These are phyloP conservation scores for Hyposoter dolosus DNA, from an alignment of 2,888 invertebrate species.

Conservation along the genomic window DNA sequence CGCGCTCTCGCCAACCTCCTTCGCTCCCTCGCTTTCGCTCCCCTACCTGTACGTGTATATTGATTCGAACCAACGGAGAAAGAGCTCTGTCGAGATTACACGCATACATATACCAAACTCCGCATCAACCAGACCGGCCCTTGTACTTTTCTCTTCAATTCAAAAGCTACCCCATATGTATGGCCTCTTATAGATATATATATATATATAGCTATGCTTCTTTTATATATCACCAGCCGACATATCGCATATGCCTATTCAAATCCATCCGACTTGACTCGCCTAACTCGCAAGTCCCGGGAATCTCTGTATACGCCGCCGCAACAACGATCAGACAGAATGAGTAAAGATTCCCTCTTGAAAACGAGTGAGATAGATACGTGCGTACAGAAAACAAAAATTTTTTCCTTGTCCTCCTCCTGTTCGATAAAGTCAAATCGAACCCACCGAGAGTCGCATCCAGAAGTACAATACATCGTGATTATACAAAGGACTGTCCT, in stretches of 20 bases:
- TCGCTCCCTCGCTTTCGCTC: slow-evolving; percentile 36
- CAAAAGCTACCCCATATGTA: slow-evolving; percentile 1
- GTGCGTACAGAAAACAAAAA: not conserved
- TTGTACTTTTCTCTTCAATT: slow-evolving; percentile 23
- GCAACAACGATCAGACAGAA: slow-evolving; percentile 9
- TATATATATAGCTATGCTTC: not conserved
- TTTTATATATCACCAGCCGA: slow-evolving; percentile 64
- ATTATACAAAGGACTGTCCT: not conserved
- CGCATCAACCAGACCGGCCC: slow-evolving; percentile 10
- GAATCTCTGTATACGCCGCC: slow-evolving; percentile 20
- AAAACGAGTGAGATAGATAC: slow-evolving; percentile 3
- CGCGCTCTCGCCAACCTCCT: slow-evolving; percentile 47
- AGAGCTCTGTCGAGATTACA: slow-evolving; percentile 24
- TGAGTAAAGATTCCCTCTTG: not conserved
- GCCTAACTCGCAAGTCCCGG: slow-evolving; percentile 71
- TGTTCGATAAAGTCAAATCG: slow-evolving; percentile 20
- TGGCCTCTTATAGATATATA: not conserved
- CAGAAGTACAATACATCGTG: slow-evolving; percentile 6
- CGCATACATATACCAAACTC: not conserved
- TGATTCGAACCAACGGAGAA: slow-evolving; percentile 48
- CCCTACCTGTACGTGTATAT: slow-evolving; percentile 34
- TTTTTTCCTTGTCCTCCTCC: not conserved
- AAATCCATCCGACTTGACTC: slow-evolving; percentile 77
- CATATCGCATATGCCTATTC: slow-evolving; percentile 82
- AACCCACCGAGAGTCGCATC: slow-evolving; percentile 1